Evolutionary conservation across 2,888 invertebrate species (phyloP).

Genomic region (Cetonia aurata): DNA sequence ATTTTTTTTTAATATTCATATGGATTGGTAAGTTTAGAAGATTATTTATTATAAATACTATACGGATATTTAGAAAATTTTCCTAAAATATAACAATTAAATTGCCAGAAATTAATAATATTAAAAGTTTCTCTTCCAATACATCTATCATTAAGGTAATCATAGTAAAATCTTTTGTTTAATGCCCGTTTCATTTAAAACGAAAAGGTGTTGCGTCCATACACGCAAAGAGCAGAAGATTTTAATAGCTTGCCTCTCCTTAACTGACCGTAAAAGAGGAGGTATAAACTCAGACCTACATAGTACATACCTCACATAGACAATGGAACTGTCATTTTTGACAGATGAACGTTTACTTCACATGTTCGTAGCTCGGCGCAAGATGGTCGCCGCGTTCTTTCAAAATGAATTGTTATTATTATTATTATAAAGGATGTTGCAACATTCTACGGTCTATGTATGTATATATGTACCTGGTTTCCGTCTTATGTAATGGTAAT

Average conservation of each 20-base stretch:
- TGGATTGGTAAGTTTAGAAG: no score
- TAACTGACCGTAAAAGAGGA: constrained; percentile 52
- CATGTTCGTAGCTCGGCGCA: constrained; percentile 43
- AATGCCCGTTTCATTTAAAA: background rate
- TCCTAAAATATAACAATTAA: no score
- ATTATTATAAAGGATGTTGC: constrained; percentile 39
- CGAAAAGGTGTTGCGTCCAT: constrained; percentile 15
- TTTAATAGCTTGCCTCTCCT: constrained; percentile 39
- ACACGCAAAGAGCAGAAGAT: constrained; percentile 16
- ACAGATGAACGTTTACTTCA: constrained; percentile 57
- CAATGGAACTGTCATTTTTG: constrained; percentile 57
- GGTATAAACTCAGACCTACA: constrained; percentile 49
- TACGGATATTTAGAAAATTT: no score
- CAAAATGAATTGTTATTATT: constrained; percentile 38
- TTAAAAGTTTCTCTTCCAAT: no score
- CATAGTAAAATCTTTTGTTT: no score
- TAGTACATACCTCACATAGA: constrained; percentile 51
- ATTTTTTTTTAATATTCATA: no score
- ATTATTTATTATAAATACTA: no score
- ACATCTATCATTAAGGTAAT: no score
- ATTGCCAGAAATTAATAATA: no score
- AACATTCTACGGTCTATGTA: background rate
- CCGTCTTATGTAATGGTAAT: no score
- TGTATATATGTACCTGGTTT: no score
- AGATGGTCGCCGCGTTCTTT: constrained; percentile 49